Percentiles rank a stretch among this genome's conserved stretches.
Evolutionary conservation across 2,113 vertebrate species (phyloP).

Genomic region (mouse (Mus musculus)): GRCm39 chr13:24807501-24808000

Average conservation of each 20-base stretch:
- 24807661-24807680: accelerated
- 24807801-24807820: background rate
- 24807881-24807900: background rate
- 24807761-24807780: background rate
- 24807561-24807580: too few species aligned
- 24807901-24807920: background rate
- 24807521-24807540: background rate
- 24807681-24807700: background rate
- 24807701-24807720: background rate
- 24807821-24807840: background rate
- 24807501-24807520: too few species aligned
- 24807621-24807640: background rate
- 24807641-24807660: background rate
- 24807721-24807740: background rate
- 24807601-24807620: background rate
- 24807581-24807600: too few species aligned
- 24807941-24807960: background rate
- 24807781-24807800: background rate
- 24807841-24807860: background rate
- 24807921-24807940: background rate
- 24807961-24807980: conserved; percentile 25
- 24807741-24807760: too few species aligned
- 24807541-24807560: background rate
- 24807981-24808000: background rate
- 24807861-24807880: background rate